Evolutionary conservation across 2,113 vertebrate genomes (phyloP).

Genomic region (Sebastes fasciatus): DNA sequence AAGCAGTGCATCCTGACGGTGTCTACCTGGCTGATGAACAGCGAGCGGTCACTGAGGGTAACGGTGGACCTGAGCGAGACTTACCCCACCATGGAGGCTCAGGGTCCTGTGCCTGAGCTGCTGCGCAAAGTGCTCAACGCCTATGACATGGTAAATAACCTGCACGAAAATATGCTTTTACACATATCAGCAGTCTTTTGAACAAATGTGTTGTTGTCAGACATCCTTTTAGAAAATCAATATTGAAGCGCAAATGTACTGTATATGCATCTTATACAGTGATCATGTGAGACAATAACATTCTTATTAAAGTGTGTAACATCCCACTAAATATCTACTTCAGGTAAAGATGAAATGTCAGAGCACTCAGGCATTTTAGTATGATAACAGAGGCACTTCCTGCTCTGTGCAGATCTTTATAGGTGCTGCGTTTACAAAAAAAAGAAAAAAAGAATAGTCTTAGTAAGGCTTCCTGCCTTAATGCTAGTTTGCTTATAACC

Average conservation of each 20-base stretch:
- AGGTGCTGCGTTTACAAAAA: constrained; percentile 1
- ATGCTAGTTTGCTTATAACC: neutral
- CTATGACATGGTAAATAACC: constrained; percentile 87
- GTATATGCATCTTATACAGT: neutral
- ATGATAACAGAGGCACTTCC: neutral
- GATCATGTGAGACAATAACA: neutral
- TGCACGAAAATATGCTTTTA: neutral
- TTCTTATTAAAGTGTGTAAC: neutral
- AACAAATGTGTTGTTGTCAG: neutral
- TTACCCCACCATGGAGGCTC: constrained; percentile 92
- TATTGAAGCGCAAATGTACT: neutral
- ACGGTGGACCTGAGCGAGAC: constrained; percentile 90
- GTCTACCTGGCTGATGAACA: constrained; percentile 91
- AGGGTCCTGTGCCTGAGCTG: constrained; percentile 90
- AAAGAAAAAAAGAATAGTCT: neutral
- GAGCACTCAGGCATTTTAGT: constrained; percentile 1
- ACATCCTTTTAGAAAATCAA: neutral
- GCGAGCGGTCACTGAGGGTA: constrained; percentile 85
- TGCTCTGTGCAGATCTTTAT: neutral
- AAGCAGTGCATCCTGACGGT: constrained; percentile 94
- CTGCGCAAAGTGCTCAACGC: constrained; percentile 92
- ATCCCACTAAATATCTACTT: constrained; percentile 5
- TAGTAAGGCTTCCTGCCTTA: neutral
- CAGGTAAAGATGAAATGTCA: constrained; percentile 16
- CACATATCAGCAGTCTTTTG: neutral